These are phyloP conservation scores for Nesogale talazaci DNA, from an alignment of 2,113 vertebrate genomes.

Conservation along the genomic window DNA sequence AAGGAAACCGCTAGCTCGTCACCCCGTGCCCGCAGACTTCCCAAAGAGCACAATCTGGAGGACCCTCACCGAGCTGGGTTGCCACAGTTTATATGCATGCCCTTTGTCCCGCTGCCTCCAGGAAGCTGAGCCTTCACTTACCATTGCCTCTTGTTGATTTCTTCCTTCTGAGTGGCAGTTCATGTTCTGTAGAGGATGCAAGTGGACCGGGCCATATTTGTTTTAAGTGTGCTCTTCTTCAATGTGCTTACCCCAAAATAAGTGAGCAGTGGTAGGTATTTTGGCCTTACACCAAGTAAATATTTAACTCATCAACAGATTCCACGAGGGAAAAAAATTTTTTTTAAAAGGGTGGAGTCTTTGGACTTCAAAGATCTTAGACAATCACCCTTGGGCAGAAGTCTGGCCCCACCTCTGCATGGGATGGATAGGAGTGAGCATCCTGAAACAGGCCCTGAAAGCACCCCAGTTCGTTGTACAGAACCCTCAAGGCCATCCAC, in stretches of 20 bases:
- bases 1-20: constrained; percentile 64
- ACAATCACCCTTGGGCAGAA: not conserved
- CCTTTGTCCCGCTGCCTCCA: constrained; percentile 42
- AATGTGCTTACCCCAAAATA: constrained; percentile 73
- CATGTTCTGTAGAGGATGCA: constrained; percentile 24
- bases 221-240: constrained; percentile 70
- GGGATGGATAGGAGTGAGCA: accelerated
- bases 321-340: constrained; percentile 29
- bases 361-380: constrained; percentile 36
- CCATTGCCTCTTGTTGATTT: not conserved
- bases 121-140: constrained; percentile 57
- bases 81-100: constrained; percentile 62
- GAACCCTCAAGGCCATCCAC: not conserved
- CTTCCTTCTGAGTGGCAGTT: constrained; percentile 48
- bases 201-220: not conserved
- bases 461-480: not conserved
- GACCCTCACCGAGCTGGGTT: constrained; percentile 46
- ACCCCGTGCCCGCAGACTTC: constrained; percentile 55
- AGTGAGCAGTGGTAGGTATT: constrained; percentile 65
- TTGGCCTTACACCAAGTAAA: constrained; percentile 69
- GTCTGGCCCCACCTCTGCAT: not conserved
- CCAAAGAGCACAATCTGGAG: constrained; percentile 70
- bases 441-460: accelerated
- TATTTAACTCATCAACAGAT: constrained; percentile 67
- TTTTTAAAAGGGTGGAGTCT: not conserved